Conservation (phyloP, 2,888 invertebrate genomes). For the Hofmannophila pseudospretella region DNA sequence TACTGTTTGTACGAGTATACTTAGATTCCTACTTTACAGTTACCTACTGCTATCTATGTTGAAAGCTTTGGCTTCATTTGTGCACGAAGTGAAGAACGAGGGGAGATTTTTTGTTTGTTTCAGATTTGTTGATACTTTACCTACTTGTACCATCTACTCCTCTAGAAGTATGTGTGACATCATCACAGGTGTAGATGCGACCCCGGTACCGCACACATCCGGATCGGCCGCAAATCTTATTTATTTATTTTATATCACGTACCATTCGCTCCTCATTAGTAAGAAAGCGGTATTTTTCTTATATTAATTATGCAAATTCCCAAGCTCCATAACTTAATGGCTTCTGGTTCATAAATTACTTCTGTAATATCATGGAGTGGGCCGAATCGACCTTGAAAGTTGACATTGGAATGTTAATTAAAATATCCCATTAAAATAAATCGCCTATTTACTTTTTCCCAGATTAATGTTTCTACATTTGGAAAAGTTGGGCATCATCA, state of each 20-base stretch:
- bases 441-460: background rate
- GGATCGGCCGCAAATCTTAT: slow-evolving; percentile 14
- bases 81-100: too few relatives aligned
- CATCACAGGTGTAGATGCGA: slow-evolving; percentile 5
- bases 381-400: slow-evolving; percentile 21
- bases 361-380: slow-evolving; percentile 13
- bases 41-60: too few relatives aligned
- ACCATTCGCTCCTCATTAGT: slow-evolving; percentile 22
- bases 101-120: background rate
- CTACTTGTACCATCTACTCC: background rate
- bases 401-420: slow-evolving; percentile 20
- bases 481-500: too few relatives aligned
- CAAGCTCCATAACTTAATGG: slow-evolving; percentile 19
- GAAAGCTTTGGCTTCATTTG: too few relatives aligned
- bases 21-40: too few relatives aligned
- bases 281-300: slow-evolving; percentile 26
- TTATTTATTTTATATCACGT: slow-evolving; percentile 18
- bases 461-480: too few relatives aligned
- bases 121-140: background rate
- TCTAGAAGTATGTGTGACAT: background rate
- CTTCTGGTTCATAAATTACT: slow-evolving; percentile 18
- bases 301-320: slow-evolving; percentile 35
- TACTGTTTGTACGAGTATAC: too few relatives aligned
- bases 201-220: slow-evolving; percentile 12
- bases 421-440: slow-evolving; percentile 16